phyloP scores from a whole-genome alignment of 2,797 vertebrate genomes.

The Lacerta viridis region DNA sequence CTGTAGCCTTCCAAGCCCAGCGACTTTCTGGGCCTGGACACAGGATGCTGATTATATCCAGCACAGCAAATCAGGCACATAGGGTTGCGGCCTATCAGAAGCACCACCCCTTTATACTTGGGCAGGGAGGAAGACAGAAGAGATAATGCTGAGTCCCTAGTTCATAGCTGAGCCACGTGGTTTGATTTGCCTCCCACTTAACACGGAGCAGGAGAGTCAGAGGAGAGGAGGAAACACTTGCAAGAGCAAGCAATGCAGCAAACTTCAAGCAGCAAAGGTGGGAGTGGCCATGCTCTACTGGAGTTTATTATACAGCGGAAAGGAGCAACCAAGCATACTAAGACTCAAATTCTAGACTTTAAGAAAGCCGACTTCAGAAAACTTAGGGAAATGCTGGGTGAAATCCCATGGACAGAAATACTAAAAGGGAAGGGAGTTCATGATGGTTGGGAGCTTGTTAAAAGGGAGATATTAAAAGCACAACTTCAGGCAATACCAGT shows the following conservation, averaged over 20 bases:
- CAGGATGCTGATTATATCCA: not conserved
- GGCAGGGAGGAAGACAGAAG: not conserved
- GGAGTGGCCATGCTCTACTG: too few species aligned
- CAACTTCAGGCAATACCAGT: too few species aligned
- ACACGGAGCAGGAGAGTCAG: not conserved
- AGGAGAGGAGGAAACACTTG: not conserved
- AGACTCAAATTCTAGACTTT: too few species aligned
- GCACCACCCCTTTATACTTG: not conserved
- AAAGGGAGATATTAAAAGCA: too few species aligned
- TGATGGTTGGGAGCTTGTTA: too few species aligned
- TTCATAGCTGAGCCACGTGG: not conserved
- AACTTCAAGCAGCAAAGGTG: too few species aligned
- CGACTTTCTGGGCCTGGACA: not conserved
- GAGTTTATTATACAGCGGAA: too few species aligned
- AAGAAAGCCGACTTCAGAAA: too few species aligned
- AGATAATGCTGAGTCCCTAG: not conserved
- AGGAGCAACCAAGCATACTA: too few species aligned
- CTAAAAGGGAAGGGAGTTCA: too few species aligned
- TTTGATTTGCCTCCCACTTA: not conserved
- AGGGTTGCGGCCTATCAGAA: not conserved
- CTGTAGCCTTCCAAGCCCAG: not conserved
- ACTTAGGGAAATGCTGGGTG: too few species aligned
- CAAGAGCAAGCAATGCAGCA: not conserved
- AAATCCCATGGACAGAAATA: too few species aligned
- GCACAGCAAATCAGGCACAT: not conserved